Conservation (phyloP, 2,797 vertebrate genomes). For the Molossus molossus region DNA sequence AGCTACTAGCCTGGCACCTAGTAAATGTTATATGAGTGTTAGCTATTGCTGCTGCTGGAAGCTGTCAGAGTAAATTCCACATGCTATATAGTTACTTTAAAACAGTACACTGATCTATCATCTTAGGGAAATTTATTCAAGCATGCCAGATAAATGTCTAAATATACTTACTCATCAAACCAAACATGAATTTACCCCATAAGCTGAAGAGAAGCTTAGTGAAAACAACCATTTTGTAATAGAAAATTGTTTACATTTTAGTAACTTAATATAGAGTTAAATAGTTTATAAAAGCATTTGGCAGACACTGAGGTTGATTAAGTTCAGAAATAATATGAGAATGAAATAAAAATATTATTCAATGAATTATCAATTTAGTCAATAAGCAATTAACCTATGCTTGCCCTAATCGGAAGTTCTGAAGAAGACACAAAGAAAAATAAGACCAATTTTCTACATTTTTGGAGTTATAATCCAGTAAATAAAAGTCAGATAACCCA, state of each 20-base stretch:
- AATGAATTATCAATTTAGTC: slow-evolving; percentile 54
- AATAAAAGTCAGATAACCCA: not conserved
- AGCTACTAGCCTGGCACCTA: slow-evolving; percentile 54
- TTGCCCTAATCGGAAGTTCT: not conserved
- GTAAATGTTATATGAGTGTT: slow-evolving; percentile 66
- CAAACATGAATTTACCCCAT: slow-evolving; percentile 71
- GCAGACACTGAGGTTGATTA: slow-evolving; percentile 52
- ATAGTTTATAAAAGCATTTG: slow-evolving; percentile 71
- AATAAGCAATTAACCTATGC: slow-evolving; percentile 9
- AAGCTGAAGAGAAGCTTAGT: slow-evolving; percentile 63
- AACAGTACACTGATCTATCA: slow-evolving; percentile 70
- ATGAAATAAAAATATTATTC: slow-evolving; percentile 69
- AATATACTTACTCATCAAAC: slow-evolving; percentile 72
- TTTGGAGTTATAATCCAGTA: not conserved
- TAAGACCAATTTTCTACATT: not conserved
- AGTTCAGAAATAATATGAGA: slow-evolving; percentile 60
- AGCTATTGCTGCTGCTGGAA: slow-evolving; percentile 46
- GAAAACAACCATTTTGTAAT: slow-evolving; percentile 75
- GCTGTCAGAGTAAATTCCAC: slow-evolving; percentile 32
- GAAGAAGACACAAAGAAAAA: not conserved
- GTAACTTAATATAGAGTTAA: slow-evolving; percentile 66
- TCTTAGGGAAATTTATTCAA: slow-evolving; percentile 71
- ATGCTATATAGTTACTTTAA: slow-evolving; percentile 73
- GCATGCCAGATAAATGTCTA: slow-evolving; percentile 67
- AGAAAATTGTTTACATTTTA: slow-evolving; percentile 62